phyloP scores from a whole-genome alignment of 2,113 vertebrate species.

The Oncorhynchus mykiss region DNA sequence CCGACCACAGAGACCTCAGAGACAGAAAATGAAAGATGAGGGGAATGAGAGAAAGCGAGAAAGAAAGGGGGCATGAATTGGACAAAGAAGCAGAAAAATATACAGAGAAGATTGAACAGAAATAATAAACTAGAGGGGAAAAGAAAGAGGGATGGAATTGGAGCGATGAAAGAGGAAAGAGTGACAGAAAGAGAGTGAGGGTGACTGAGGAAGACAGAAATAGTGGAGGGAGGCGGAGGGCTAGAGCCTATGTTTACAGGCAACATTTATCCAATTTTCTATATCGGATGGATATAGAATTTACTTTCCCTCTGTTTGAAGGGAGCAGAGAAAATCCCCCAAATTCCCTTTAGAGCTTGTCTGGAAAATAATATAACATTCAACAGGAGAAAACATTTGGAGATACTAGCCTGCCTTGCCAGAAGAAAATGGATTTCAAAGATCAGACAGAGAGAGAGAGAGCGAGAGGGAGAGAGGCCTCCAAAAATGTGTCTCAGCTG shows the following conservation, averaged over 20 bases:
- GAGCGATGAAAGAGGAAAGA: not conserved
- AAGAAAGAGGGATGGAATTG: not conserved
- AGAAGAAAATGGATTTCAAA: too few relatives aligned
- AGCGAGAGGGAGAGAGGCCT: too few relatives aligned
- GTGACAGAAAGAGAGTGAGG: slow-evolving; percentile 6
- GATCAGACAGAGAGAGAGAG: too few relatives aligned
- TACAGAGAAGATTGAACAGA: not conserved
- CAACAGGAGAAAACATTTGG: too few relatives aligned
- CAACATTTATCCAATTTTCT: not conserved
- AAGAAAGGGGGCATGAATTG: not conserved
- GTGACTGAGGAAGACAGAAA: not conserved
- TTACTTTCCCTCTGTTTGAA: not conserved
- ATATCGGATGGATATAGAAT: not conserved
- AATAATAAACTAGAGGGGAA: too few relatives aligned
- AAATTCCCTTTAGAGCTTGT: not conserved
- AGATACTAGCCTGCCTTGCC: too few relatives aligned
- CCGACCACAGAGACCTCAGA: not conserved
- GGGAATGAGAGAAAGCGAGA: not conserved
- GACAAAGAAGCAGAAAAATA: not conserved
- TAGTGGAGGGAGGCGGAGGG: not conserved
- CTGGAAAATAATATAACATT: not conserved
- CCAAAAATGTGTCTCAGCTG: too few relatives aligned
- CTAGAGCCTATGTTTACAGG: not conserved
- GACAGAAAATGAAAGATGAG: too few relatives aligned
- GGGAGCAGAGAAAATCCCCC: not conserved